These are phyloP conservation scores for Artibeus jamaicensis DNA, from an alignment of 2,797 vertebrate genomes.

Conservation along the genomic window DNA sequence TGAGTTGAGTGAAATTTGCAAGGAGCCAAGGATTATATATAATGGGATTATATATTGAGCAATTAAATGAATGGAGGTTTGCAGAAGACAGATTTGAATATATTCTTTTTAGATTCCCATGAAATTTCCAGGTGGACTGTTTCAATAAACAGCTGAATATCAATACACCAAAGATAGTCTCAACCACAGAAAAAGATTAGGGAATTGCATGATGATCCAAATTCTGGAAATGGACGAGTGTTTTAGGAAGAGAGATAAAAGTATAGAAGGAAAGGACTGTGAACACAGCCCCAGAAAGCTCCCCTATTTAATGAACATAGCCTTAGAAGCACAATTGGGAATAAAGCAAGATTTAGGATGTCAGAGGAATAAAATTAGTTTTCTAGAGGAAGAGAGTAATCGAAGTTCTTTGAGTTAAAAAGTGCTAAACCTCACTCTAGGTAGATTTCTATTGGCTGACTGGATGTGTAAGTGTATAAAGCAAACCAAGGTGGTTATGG, in stretches of 20 bases:
- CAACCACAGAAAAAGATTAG: neutral
- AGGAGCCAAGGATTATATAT: neutral
- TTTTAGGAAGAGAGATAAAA: neutral
- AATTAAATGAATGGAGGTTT: neutral
- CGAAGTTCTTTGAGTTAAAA: neutral
- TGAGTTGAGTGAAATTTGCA: neutral
- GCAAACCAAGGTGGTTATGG: neutral
- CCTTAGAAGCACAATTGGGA: neutral
- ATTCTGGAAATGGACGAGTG: neutral
- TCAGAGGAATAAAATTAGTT: neutral
- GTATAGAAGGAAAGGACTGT: neutral
- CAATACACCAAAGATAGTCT: neutral
- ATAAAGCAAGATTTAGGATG: neutral
- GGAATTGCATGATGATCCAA: neutral
- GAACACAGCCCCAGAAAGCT: neutral
- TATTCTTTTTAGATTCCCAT: neutral
- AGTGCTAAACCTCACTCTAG: neutral
- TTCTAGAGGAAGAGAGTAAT: neutral
- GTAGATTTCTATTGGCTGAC: neutral
- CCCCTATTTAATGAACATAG: neutral
- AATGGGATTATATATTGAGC: neutral
- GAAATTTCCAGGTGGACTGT: neutral
- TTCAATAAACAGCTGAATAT: neutral
- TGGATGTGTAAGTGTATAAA: neutral
- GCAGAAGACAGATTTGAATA: neutral